Percentiles rank a stretch among this genome's conserved stretches.
These are phyloP conservation scores for Solea solea DNA, from an alignment of 2,113 vertebrate species.

Conservation along the genomic window DNA sequence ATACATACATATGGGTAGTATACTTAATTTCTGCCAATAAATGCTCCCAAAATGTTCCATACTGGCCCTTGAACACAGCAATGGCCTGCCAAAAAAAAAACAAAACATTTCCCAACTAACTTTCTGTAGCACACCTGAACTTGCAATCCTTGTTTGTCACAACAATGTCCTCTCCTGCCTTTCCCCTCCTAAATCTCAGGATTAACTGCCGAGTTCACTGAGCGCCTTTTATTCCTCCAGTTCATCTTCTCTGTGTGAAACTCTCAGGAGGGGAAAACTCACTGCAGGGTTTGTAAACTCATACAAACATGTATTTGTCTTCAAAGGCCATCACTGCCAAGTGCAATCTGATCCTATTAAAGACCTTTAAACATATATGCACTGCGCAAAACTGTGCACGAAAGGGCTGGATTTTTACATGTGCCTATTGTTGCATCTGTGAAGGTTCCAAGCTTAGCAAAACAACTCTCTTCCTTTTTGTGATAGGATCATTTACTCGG, in stretches of 20 bases:
- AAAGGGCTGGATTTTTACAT: neutral
- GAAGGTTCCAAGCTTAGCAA: slow-evolving; percentile 5
- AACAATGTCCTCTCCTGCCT: neutral
- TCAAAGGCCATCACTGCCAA: neutral
- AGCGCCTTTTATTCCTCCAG: slow-evolving; percentile 26
- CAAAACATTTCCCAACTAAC: neutral
- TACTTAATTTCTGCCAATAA: too few species aligned
- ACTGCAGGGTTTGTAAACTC: neutral
- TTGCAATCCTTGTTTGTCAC: neutral
- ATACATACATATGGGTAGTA: too few species aligned
- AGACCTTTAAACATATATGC: too few species aligned
- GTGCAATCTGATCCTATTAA: too few species aligned
- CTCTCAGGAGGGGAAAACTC: slow-evolving; percentile 17
- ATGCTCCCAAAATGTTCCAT: too few species aligned
- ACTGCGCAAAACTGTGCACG: too few species aligned
- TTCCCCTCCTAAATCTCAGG: neutral
- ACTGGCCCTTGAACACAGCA: too few species aligned
- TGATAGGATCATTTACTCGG: slow-evolving; percentile 22
- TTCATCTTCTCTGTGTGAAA: slow-evolving; percentile 47
- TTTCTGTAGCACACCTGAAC: neutral
- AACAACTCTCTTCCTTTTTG: slow-evolving; percentile 22
- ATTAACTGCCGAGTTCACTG: slow-evolving; percentile 33
- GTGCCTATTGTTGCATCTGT: neutral
- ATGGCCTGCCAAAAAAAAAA: too few species aligned
- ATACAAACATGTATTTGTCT: slow-evolving; percentile 7